These are phyloP conservation scores for Equus quagga DNA, from an alignment of 2,113 vertebrate genomes.

Conservation along the genomic window DNA sequence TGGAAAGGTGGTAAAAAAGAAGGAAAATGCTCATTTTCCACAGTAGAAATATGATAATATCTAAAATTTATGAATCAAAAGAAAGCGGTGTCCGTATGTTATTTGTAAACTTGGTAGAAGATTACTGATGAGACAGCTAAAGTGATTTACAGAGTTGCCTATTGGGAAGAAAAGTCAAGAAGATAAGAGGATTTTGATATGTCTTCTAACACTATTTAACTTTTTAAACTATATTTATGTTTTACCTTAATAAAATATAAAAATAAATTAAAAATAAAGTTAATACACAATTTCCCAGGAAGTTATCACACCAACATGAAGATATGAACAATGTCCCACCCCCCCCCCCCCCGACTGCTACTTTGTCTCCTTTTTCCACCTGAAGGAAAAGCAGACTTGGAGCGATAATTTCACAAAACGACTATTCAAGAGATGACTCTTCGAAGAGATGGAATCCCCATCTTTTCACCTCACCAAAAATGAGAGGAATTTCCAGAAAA, in stretches of 20 bases:
- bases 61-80: background rate
- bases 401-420: background rate
- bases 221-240: background rate
- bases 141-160: background rate
- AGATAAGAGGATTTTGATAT: background rate
- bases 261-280: slow-evolving; percentile 1
- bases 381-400: background rate
- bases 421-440: background rate
- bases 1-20: background rate
- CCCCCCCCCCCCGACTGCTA: background rate
- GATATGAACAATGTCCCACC: background rate
- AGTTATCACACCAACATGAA: background rate
- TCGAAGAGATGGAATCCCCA: background rate
- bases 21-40: background rate
- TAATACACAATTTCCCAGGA: background rate
- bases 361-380: background rate
- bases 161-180: background rate
- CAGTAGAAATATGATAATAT: background rate
- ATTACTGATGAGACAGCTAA: background rate
- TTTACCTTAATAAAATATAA: slow-evolving; percentile 40
- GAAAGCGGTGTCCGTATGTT: background rate
- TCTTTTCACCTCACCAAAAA: background rate
- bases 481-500: background rate
- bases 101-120: background rate
- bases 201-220: background rate